Base-by-base conservation (phyloP, 2,797 vertebrate genomes). In the Apogon talboti region DNA sequence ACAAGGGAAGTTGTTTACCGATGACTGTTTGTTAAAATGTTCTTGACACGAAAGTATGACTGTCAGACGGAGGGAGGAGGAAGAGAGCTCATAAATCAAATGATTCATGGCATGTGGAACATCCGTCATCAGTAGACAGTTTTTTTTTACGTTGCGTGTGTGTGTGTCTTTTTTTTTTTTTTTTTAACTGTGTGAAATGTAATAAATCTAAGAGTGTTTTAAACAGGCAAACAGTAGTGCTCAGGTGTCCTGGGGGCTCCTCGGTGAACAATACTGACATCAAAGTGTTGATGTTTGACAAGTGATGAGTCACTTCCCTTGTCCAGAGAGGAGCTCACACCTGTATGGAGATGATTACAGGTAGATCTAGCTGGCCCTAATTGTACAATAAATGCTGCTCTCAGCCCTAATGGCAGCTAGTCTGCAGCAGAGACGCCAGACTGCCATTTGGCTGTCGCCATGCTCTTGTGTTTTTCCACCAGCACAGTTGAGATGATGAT, bases 331-430 rank as follows among this genome's bases (percentile, higher is more conserved):
- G 86, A 88, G 90, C 92, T 96, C 93, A 90, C 95, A 97, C 96
- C 96, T 98, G 95, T 94, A 94, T 94, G 92, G 93, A 92, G 94
- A 93, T 96, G 96, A 97, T 98, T 95, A 95, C 95, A 96, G 95
- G 95, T 98, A 95, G 94, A 95, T 93, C 91, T 95, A 84, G 78
- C 88, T 92, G 92, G 88, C 92, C 95, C 95, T 98, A 98, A 97
- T 97, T 98, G 96, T 95, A 96, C 94, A 95, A 95, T 97, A 97
- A 98, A 96, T 94, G 92, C 93, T 79, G 90, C 95, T 96, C 94
- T 94, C 93, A 93, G 94, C 92, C 92, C 92, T 96, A 95, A 97
- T 96, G 92, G 94, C 93, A 94, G 94, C 91, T 93, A 95, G 95
- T 93, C 94, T 95, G 89, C 91, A 90, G 92, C 89, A 78, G 91